These are phyloP conservation scores for Caenorhabditis parvicauda DNA, from an alignment of 2,888 invertebrate genomes.

Conservation along the genomic window DNA sequence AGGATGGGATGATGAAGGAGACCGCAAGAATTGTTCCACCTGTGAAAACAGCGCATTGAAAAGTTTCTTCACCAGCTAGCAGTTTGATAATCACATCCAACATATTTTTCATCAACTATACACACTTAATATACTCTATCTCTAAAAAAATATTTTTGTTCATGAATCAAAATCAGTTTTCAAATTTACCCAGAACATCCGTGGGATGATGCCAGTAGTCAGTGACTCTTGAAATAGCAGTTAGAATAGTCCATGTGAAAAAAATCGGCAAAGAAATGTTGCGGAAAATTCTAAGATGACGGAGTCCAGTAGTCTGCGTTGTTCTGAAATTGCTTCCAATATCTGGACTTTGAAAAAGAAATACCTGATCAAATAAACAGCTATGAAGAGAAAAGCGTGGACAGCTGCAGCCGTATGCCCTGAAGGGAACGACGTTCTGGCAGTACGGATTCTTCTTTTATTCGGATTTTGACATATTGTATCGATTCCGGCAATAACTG, in stretches of 20 bases:
- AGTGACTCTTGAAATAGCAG: slow-evolving; percentile 54
- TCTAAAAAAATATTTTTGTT: neutral
- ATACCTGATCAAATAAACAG: slow-evolving; percentile 44
- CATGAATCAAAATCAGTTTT: neutral
- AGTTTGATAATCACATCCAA: no score
- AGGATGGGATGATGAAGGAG: slow-evolving; percentile 31
- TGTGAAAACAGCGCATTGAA: slow-evolving; percentile 11
- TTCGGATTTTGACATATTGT: slow-evolving; percentile 36
- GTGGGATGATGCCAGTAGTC: slow-evolving; percentile 61
- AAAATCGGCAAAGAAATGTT: slow-evolving; percentile 28
- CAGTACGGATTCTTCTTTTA: slow-evolving; percentile 40
- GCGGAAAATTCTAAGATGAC: slow-evolving; percentile 18
- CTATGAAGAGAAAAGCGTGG: slow-evolving; percentile 48
- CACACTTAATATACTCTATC: no score
- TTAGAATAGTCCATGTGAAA: slow-evolving; percentile 32
- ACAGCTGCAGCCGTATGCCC: slow-evolving; percentile 59
- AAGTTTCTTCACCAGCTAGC: neutral
- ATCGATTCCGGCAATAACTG: slow-evolving; percentile 32
- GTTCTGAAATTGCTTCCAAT: slow-evolving; percentile 18
- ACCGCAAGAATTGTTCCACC: slow-evolving; percentile 35
- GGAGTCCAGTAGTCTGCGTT: slow-evolving; percentile 21
- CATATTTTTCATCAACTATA: no score
- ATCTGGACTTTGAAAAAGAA: neutral
- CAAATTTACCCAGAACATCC: slow-evolving; percentile 55
- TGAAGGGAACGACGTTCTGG: slow-evolving; percentile 61